Base-by-base conservation (phyloP, 2,888 invertebrate genomes). In the Thysanoteuthis rhombus region DNA sequence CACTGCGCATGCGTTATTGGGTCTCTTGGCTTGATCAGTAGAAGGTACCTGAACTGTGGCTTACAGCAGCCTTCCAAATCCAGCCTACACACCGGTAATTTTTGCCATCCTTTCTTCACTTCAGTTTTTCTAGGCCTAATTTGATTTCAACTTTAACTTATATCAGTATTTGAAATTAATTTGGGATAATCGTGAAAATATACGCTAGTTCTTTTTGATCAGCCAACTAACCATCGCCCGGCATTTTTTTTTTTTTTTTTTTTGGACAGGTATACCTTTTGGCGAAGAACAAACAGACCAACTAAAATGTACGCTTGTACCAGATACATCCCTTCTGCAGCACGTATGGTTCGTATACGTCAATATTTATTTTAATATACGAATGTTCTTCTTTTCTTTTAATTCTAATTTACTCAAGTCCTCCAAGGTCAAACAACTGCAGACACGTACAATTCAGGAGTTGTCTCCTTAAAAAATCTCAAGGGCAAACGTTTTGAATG, bases 251-350 rank as follows among this genome's bases (percentile, higher is more conserved):
- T n/a, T 92, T 92, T 92, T 92, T 92, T 58, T 93, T 38, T 93
- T 58, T 93, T 58, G 36, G 36, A 47, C 93, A 93, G 93, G 93
- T 93, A 39, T 58, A 93, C 58, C 58, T 58, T 38, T 47, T 28
- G 28, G 52, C 39, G 52, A 93, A 93, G 36, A 32, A 47, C 93
- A 90, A 6, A 92, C 52, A 91, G n/a, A 47, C 25, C 39, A 52
- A 91, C 93, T 94, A 96, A 94, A 93, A 96, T 96, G 96, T 96
- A 95, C 94, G 95, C 95, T 94, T 96, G 96, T 95, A 94, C 96
- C 94, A 95, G 96, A 95, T 94, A 96, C 94, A 95, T 95, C 93
- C 95, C 95, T 92, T 96, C 96, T 91, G 94, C 95, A 92, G 95
- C 95, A 38, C 95, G 96, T 90, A 52, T 93, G 38, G 25, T 45